phyloP scores from a whole-genome alignment of 2,113 vertebrate species.

The Pelusios castaneus region DNA sequence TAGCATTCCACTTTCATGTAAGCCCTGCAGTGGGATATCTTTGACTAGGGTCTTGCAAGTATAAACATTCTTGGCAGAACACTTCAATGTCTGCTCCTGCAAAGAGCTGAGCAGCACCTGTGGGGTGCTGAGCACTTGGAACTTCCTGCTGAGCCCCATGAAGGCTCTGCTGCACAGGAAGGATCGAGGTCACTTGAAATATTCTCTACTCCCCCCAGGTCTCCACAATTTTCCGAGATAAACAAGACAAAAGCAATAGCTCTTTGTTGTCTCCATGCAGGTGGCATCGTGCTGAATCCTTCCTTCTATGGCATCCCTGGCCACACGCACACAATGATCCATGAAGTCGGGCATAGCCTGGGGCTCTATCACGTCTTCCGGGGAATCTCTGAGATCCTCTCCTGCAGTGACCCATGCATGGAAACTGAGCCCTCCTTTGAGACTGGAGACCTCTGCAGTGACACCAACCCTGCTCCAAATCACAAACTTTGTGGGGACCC shows the following conservation, averaged over 20 bases:
- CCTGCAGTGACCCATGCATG: slow-evolving; percentile 95
- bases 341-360: slow-evolving; percentile 96
- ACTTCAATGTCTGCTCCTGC: background rate
- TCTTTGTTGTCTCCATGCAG: slow-evolving; percentile 22
- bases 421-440: slow-evolving; percentile 96
- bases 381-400: slow-evolving; percentile 96
- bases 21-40: background rate
- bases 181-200: background rate
- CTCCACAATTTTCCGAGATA: background rate
- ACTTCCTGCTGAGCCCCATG: fast-evolving
- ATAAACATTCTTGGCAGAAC: background rate
- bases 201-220: background rate
- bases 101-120: background rate
- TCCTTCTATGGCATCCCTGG: slow-evolving; percentile 95
- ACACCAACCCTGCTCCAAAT: slow-evolving; percentile 96
- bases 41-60: background rate
- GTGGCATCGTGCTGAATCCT: slow-evolving; percentile 95
- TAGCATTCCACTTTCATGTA: background rate
- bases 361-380: slow-evolving; percentile 97
- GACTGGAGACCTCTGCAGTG: slow-evolving; percentile 94
- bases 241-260: background rate
- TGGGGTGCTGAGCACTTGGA: background rate
- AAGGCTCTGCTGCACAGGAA: fast-evolving
- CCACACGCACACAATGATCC: slow-evolving; percentile 98
- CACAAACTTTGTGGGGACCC: slow-evolving; percentile 95